A percentile compares a stretch with the other conserved stretches of the same genome.
These are phyloP conservation scores for Coenonympha glycerion DNA, from an alignment of 2,888 invertebrate species.

Conservation along the genomic window DNA sequence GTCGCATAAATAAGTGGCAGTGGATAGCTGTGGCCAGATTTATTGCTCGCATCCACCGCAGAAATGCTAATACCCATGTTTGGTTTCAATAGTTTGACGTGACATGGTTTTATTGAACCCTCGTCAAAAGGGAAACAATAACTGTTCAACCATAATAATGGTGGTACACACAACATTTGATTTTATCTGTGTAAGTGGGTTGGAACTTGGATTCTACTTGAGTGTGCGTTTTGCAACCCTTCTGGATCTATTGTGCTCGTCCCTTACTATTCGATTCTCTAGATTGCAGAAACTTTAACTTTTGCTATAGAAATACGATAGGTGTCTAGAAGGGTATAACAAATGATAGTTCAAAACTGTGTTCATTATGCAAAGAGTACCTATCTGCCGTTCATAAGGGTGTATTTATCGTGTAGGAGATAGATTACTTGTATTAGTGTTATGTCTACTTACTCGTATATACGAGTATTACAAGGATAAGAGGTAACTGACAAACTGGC, in stretches of 20 bases:
- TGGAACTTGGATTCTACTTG: background rate
- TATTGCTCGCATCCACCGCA: constrained; percentile 2
- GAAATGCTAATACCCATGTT: constrained; percentile 2
- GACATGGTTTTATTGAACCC: constrained; percentile 1
- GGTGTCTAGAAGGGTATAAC: no score
- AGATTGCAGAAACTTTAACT: no score
- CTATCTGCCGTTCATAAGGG: no score
- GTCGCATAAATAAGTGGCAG: background rate
- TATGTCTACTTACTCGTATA: no score
- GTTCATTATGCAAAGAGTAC: no score
- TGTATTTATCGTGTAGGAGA: no score
- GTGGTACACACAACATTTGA: background rate
- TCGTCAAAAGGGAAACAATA: constrained; percentile 1
- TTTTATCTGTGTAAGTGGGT: background rate
- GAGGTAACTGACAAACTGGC: no score
- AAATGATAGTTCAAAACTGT: no score
- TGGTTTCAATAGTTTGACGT: constrained; percentile 9
- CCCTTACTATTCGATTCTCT: background rate
- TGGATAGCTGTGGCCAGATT: background rate
- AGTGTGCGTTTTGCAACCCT: background rate
- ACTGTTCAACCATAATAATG: background rate
- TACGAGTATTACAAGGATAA: no score
- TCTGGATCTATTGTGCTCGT: background rate
- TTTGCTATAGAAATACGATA: no score
- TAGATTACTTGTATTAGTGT: no score